phyloP scores from a whole-genome alignment of 2,888 invertebrate genomes.

The Apamea sordens region DNA sequence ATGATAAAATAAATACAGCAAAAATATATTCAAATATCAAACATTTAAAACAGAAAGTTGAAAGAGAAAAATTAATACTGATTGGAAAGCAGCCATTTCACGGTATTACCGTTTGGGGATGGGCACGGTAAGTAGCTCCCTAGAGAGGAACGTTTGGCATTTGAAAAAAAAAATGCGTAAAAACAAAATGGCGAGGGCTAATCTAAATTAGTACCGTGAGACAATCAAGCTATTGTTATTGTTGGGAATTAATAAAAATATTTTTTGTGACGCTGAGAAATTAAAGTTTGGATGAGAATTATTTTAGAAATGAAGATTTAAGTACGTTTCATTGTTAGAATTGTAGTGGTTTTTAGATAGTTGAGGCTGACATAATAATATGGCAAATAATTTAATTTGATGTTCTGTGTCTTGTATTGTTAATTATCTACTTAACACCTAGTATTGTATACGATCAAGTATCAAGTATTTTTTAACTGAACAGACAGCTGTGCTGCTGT shows the following conservation, averaged over 20 bases:
- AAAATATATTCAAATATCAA: conserved; percentile 18
- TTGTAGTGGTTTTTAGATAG: not conserved
- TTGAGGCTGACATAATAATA: not conserved
- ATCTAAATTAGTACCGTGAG: conserved; percentile 85
- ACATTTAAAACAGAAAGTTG: conserved; percentile 37
- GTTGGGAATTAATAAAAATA: conserved; percentile 17
- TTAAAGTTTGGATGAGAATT: not conserved
- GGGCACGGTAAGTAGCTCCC: conserved; percentile 79
- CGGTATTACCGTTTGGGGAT: conserved; percentile 72
- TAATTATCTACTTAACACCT: too few relatives aligned
- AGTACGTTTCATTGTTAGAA: not conserved
- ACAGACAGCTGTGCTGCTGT: too few relatives aligned
- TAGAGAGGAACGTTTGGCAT: conserved; percentile 81
- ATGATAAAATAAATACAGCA: not conserved
- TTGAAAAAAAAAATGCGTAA: conserved; percentile 83
- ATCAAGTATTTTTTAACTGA: too few relatives aligned
- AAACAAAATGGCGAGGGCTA: conserved; percentile 81
- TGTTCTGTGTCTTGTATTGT: too few relatives aligned
- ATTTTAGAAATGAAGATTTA: conserved; percentile 7
- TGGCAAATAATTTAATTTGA: too few relatives aligned
- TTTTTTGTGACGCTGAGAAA: not conserved
- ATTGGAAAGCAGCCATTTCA: conserved; percentile 72
- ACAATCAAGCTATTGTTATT: conserved; percentile 63
- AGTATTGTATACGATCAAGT: too few relatives aligned
- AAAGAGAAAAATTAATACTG: conserved; percentile 65